These are phyloP conservation scores for Lutjanus erythropterus DNA, from an alignment of 2,113 vertebrate species.

Conservation along the genomic window DNA sequence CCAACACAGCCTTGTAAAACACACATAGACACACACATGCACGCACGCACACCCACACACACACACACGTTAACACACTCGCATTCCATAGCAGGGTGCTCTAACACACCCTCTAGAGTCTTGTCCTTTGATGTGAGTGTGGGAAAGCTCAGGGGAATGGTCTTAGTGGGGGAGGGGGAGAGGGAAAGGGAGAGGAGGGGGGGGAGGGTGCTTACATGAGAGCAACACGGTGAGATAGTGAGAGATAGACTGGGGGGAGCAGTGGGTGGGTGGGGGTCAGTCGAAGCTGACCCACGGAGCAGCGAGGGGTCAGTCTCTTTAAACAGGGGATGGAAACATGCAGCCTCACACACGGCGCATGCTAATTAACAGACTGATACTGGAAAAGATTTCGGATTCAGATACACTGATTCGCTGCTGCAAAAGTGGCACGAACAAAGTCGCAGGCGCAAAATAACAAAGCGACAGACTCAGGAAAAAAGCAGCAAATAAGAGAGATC, in stretches of 20 bases:
- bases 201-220: conserved; percentile 15
- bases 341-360: conserved; percentile 27
- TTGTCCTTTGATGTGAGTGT: conserved; percentile 82
- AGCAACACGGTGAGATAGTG: conserved; percentile 17
- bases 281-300: conserved; percentile 53
- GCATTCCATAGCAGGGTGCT: conserved; percentile 81
- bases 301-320: conserved; percentile 64
- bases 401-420: not conserved
- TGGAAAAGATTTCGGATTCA: conserved; percentile 5
- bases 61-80: conserved; percentile 63
- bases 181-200: not conserved
- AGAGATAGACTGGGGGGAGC: conserved; percentile 22
- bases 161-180: conserved; percentile 59
- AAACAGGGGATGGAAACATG: conserved; percentile 44
- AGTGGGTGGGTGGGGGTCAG: not conserved
- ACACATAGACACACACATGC: conserved; percentile 62
- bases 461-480: not conserved
- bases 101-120: conserved; percentile 79
- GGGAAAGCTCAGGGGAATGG: conserved; percentile 84
- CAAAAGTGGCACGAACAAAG: conserved; percentile 7
- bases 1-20: conserved; percentile 79
- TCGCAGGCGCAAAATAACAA: not conserved
- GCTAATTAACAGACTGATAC: conserved; percentile 52
- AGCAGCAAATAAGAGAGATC: not conserved
- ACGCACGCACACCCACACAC: conserved; percentile 29